phyloP scores from a whole-genome alignment of 2,888 invertebrate species.

The Ochropleura leucogaster region DNA sequence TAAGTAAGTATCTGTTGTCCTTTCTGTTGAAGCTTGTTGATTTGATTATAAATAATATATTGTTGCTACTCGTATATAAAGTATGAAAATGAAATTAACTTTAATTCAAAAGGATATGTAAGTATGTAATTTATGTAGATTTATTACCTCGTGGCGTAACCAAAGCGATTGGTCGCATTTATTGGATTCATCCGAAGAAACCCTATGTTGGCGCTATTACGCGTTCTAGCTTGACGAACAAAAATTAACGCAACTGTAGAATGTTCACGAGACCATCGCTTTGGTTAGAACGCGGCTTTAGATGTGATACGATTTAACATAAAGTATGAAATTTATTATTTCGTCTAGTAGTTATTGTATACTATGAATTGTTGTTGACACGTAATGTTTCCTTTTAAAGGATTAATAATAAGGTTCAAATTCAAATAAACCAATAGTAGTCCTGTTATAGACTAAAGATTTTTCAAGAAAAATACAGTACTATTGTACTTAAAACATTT shows the following conservation, averaged over 20 bases:
- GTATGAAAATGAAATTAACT: background rate
- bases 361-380: background rate
- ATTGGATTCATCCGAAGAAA: too few relatives aligned
- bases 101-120: background rate
- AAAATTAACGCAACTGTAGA: background rate
- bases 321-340: too few relatives aligned
- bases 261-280: background rate
- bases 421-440: background rate
- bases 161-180: background rate
- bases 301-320: background rate
- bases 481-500: background rate
- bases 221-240: background rate
- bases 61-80: background rate
- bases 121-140: background rate
- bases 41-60: slow-evolving; percentile 4
- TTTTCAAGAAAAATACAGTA: background rate
- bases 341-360: background rate
- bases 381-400: background rate
- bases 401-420: background rate
- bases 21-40: slow-evolving; percentile 1
- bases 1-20: background rate
- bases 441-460: background rate
- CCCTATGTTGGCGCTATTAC: background rate
- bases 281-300: background rate
- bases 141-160: background rate